Base-by-base conservation (phyloP, 2,113 vertebrate species). In the Burhinus bistriatus region DNA sequence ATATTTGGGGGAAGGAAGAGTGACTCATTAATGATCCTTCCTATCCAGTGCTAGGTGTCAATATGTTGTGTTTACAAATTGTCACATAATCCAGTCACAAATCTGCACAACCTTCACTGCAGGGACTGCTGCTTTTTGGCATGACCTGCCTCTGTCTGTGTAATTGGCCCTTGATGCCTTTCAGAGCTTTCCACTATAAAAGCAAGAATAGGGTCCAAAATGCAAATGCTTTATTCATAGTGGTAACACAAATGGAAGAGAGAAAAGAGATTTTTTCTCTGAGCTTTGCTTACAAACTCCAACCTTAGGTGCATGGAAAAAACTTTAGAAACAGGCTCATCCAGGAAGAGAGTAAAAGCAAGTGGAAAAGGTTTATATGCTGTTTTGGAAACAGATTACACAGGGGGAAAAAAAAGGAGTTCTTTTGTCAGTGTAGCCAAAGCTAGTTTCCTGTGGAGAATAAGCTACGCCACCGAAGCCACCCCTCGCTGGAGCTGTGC, bases 381-480 rank as follows among this genome's bases (percentile, higher is more conserved):
- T 51, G 55, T 78, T 91, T 91, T 71, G 82, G 88, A 88, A 86
- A 49, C 9, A 30, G 70, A 44, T 85, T 62, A 51, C 38, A n/a
- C 4, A 9, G n/a, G 40, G n/a, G 40, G 8, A 27, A 25, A 36
- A 61, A 45, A 32, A 9, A 23, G 7, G 3, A 38, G 16, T 69
- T 81, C 11, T 55, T 42, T 57, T 62, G 61, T 38, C 40, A 12
- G 3, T 2, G 13, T 45, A 45, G 42, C 78, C 78, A 70, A 91
- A 47, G 25, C 27, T 42, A 2, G 7, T n/a, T 52, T 71, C 61
- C 86, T 40, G 26, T 9, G 68, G 62, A 42, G 38, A 87, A 14
- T 11, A 49, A 13, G 36, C 26, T 2, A 2, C 1, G 9, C 5
- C 3, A 2, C 26, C 0, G 1, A 72, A 57, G 61, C 7, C 1